phyloP scores from a whole-genome alignment of 2,888 invertebrate genomes.

The Drosophila flavopinicola region DNA sequence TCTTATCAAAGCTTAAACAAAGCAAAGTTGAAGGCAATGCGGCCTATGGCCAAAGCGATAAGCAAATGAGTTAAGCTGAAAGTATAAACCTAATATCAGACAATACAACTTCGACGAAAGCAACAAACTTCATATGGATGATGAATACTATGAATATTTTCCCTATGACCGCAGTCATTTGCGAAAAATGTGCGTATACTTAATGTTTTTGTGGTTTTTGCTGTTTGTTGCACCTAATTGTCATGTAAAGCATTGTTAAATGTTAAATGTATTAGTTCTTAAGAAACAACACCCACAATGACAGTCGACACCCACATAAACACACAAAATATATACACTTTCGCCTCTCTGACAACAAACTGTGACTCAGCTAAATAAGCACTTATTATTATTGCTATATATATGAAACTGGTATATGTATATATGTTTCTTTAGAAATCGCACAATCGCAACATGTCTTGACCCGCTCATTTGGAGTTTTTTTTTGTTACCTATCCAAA shows the following conservation, averaged over 20 bases:
- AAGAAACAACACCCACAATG: constrained; percentile 31
- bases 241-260: constrained; percentile 43
- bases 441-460: constrained; percentile 18
- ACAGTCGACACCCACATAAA: constrained; percentile 5
- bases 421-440: constrained; percentile 34
- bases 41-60: constrained; percentile 47
- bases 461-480: constrained; percentile 20
- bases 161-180: constrained; percentile 82
- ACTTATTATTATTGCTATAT: not conserved
- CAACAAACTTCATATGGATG: constrained; percentile 74
- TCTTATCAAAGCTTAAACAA: constrained; percentile 51
- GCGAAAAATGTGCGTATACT: constrained; percentile 82
- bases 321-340: constrained; percentile 43
- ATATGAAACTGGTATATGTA: constrained; percentile 2
- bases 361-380: constrained; percentile 36
- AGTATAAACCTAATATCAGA: constrained; percentile 16
- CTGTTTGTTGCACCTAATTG: constrained; percentile 40
- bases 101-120: not conserved
- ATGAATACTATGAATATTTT: constrained; percentile 82
- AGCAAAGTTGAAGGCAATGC: constrained; percentile 29
- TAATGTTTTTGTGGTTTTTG: constrained; percentile 27
- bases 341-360: constrained; percentile 35
- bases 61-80: constrained; percentile 60
- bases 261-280: constrained; percentile 35
- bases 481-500: constrained; percentile 14